Evolutionary conservation across 2,888 invertebrate species (phyloP).

Genomic region (Drosophila affinis): DNA sequence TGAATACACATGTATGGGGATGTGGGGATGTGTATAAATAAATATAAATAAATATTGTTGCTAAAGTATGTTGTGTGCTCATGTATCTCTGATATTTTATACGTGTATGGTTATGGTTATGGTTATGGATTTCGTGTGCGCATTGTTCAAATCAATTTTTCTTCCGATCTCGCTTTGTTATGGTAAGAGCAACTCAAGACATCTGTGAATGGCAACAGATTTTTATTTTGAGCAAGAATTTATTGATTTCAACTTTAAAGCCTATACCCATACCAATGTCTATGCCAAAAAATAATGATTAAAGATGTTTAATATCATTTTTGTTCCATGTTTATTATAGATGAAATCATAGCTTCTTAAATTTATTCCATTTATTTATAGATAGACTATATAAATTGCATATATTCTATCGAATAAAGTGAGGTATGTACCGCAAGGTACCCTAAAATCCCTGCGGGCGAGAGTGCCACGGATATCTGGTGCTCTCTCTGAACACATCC

Average conservation of each 20-base stretch:
- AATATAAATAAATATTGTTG: slow-evolving; percentile 1
- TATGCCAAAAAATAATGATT: not conserved
- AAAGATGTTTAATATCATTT: no score
- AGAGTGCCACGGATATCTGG: not conserved
- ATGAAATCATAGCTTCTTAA: no score
- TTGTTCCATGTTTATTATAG: no score
- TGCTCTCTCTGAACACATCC: slow-evolving; percentile 14
- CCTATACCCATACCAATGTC: not conserved
- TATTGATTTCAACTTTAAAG: not conserved
- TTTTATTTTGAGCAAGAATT: not conserved
- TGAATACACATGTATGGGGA: no score
- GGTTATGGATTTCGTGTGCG: slow-evolving; percentile 33
- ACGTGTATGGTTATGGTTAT: slow-evolving; percentile 3
- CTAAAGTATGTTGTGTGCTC: slow-evolving; percentile 27
- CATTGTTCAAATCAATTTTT: slow-evolving; percentile 44
- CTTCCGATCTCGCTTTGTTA: slow-evolving; percentile 32
- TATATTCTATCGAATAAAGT: no score
- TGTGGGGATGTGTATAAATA: not conserved
- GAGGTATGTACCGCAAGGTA: no score
- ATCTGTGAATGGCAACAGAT: not conserved
- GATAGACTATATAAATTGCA: no score
- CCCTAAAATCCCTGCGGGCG: no score
- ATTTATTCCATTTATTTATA: no score
- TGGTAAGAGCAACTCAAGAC: slow-evolving; percentile 11
- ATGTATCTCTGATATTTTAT: slow-evolving; percentile 35